These are phyloP conservation scores for Antitype chi DNA, from an alignment of 2,888 invertebrate genomes.

Conservation along the genomic window DNA sequence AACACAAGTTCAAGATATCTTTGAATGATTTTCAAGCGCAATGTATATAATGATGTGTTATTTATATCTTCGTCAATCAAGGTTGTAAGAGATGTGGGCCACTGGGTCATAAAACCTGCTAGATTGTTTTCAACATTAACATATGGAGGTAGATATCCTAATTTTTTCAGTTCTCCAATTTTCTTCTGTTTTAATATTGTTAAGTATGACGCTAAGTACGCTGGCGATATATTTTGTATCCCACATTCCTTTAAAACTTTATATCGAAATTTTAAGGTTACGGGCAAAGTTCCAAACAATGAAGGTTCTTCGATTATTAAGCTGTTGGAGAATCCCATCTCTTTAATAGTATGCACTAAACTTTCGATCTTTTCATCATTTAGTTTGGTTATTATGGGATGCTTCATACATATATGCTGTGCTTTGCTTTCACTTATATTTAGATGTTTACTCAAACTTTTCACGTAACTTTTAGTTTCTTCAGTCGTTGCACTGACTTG, in stretches of 20 bases:
- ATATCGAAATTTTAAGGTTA: constrained; percentile 82
- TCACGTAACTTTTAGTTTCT: constrained; percentile 56
- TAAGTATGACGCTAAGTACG: constrained; percentile 77
- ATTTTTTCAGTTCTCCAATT: constrained; percentile 79
- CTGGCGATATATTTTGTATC: constrained; percentile 72
- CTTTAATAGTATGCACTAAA: constrained; percentile 74
- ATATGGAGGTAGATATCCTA: constrained; percentile 71
- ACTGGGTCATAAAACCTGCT: constrained; percentile 85
- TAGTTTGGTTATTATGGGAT: constrained; percentile 80
- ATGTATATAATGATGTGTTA: constrained; percentile 74
- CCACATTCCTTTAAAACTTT: constrained; percentile 86
- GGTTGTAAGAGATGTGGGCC: constrained; percentile 88
- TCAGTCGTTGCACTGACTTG: constrained; percentile 22
- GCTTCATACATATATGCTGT: constrained; percentile 78
- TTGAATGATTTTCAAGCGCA: constrained; percentile 85
- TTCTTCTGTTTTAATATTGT: constrained; percentile 78
- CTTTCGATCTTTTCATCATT: constrained; percentile 71
- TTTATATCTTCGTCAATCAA: constrained; percentile 80
- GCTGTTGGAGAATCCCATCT: constrained; percentile 78
- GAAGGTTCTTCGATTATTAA: constrained; percentile 77
- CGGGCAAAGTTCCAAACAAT: constrained; percentile 81
- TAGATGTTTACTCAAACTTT: constrained; percentile 77
- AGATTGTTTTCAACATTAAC: constrained; percentile 85
- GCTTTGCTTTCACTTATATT: constrained; percentile 78
- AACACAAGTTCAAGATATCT: constrained; percentile 85